Evolutionary conservation across 2,888 invertebrate genomes (phyloP).

Genomic region (Iphiclides podalirius): DNA sequence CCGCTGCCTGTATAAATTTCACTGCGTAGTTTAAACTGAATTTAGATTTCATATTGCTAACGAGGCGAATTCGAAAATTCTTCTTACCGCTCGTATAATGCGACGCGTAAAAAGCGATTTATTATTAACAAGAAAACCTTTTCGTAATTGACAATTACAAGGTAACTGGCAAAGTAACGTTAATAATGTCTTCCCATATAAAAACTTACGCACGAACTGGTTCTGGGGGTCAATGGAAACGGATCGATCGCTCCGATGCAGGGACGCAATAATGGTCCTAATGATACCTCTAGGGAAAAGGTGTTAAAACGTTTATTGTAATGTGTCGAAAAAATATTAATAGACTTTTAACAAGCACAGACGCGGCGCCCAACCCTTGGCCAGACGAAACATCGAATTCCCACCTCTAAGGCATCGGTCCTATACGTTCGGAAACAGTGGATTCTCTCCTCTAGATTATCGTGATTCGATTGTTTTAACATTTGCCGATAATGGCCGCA

Average conservation of each 20-base stretch:
- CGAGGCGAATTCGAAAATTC: no score
- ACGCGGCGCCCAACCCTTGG: no score
- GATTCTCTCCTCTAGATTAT: conserved; percentile 27
- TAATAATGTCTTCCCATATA: conserved; percentile 20
- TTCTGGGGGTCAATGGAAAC: conserved; percentile 31
- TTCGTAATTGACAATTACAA: conserved; percentile 18
- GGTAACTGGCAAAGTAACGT: conserved; percentile 5
- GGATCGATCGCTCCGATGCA: conserved; percentile 40
- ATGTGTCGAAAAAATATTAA: conserved; percentile 73
- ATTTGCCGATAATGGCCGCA: conserved; percentile 35
- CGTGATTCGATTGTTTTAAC: conserved; percentile 41
- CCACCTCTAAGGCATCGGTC: conserved; percentile 21
- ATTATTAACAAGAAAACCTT: background rate
- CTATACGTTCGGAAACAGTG: conserved; percentile 10
- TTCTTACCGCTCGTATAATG: background rate
- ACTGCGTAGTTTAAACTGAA: no score
- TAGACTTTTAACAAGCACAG: conserved; percentile 77
- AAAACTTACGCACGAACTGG: conserved; percentile 15
- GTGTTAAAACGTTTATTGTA: conserved; percentile 80
- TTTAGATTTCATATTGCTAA: no score
- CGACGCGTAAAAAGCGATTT: background rate
- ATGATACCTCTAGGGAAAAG: conserved; percentile 75
- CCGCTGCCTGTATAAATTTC: no score
- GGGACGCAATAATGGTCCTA: conserved; percentile 64
- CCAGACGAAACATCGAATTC: no score